Conservation (phyloP, 2,113 vertebrate species). For the Apus apus region DNA sequence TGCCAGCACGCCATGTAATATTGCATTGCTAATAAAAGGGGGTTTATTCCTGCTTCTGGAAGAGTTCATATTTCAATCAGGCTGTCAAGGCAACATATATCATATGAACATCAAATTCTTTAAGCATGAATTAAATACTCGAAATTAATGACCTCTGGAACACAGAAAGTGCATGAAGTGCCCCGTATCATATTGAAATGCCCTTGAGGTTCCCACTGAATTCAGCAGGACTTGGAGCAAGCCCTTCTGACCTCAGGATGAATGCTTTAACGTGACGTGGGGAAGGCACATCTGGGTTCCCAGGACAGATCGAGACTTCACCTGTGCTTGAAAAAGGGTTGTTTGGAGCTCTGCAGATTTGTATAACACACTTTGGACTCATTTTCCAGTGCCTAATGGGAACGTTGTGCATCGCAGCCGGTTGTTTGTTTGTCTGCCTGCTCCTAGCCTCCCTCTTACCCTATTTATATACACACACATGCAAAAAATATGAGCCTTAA, state of each 20-base stretch:
- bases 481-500: slow-evolving; percentile 59
- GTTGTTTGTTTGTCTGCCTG: slow-evolving; percentile 65
- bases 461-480: slow-evolving; percentile 54
- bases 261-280: neutral
- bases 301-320: neutral
- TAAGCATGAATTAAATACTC: neutral
- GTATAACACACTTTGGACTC: neutral
- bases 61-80: neutral
- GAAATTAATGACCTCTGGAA: neutral
- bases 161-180: neutral
- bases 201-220: neutral
- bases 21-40: neutral
- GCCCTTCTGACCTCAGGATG: neutral
- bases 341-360: slow-evolving; percentile 4
- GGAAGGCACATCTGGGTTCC: slow-evolving; percentile 25
- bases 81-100: neutral
- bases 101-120: neutral
- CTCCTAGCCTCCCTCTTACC: slow-evolving; percentile 45
- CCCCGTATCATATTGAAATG: rapidly evolving
- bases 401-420: slow-evolving; percentile 30
- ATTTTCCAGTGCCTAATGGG: slow-evolving; percentile 32
- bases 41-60: slow-evolving; percentile 1
- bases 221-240: neutral
- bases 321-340: neutral
- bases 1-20: neutral